Evolutionary conservation across 1,140 invertebrate genomes (phyloP).

Genomic region (Drosophila trapezifrons): DNA sequence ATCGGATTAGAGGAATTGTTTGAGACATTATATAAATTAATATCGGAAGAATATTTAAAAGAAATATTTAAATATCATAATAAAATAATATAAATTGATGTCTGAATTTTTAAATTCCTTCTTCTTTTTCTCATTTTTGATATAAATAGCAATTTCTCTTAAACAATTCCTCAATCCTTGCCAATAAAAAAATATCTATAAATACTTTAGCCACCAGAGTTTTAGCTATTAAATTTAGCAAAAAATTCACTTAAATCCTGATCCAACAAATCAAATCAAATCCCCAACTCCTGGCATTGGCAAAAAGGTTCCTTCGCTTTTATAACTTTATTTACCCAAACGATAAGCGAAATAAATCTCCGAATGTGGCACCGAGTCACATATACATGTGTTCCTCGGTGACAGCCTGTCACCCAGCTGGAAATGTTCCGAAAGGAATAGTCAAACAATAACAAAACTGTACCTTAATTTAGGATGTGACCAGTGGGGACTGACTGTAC

Average conservation of each 20-base stretch:
- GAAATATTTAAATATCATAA: no score
- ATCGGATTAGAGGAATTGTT: no score
- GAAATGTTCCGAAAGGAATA: conserved; percentile 45
- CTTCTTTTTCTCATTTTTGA: no score
- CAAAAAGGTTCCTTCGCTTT: conserved; percentile 48
- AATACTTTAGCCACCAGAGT: background rate
- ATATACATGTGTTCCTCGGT: conserved; percentile 52
- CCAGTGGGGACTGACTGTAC: background rate
- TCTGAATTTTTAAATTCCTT: no score
- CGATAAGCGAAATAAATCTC: conserved; percentile 80
- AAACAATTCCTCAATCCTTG: no score
- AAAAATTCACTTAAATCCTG: conserved; percentile 52
- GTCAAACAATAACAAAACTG: conserved; percentile 58
- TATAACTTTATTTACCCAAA: conserved; percentile 74
- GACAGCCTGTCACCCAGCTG: conserved; percentile 54
- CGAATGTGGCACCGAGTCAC: conserved; percentile 70
- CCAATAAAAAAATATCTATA: background rate
- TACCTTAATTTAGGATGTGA: conserved; percentile 46
- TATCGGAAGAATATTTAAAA: background rate
- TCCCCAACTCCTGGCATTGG: conserved; percentile 1
- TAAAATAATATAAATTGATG: background rate
- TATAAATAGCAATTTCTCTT: no score
- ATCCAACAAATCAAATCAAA: conserved; percentile 60
- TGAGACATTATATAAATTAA: no score
- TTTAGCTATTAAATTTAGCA: conserved; percentile 43